Evolutionary conservation across 2,888 invertebrate species (phyloP).

Genomic region (Oegoconia quadripuncta): DNA sequence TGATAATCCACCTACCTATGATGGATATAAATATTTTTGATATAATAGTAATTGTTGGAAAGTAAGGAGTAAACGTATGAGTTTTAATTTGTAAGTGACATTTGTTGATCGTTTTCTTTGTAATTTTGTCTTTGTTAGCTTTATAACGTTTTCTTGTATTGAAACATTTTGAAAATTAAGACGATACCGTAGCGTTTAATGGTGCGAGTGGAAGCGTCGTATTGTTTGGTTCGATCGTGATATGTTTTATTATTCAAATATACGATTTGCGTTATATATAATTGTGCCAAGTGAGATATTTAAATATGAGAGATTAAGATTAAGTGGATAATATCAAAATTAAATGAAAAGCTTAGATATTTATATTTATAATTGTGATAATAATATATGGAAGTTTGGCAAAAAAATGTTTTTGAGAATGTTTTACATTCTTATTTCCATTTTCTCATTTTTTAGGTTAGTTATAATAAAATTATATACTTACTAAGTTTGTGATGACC

Average conservation of each 20-base stretch:
- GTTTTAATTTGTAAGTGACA: slow-evolving; percentile 75
- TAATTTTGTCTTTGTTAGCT: slow-evolving; percentile 77
- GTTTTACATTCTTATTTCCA: slow-evolving; percentile 57
- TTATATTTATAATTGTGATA: slow-evolving; percentile 75
- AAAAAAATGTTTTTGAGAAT: slow-evolving; percentile 51
- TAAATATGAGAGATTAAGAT: slow-evolving; percentile 73
- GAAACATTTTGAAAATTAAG: slow-evolving; percentile 47
- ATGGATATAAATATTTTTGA: slow-evolving; percentile 64
- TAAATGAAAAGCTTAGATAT: slow-evolving; percentile 68
- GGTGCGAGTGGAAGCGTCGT: slow-evolving; percentile 49
- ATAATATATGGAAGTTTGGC: slow-evolving; percentile 76
- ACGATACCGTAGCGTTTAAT: slow-evolving; percentile 54
- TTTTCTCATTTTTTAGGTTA: slow-evolving; percentile 53
- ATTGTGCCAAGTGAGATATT: slow-evolving; percentile 78
- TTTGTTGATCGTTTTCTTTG: slow-evolving; percentile 76
- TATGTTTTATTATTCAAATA: slow-evolving; percentile 61
- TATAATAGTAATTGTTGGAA: slow-evolving; percentile 69
- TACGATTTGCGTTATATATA: slow-evolving; percentile 71
- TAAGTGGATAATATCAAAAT: slow-evolving; percentile 77
- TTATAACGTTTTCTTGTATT: slow-evolving; percentile 69
- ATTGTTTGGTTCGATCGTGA: slow-evolving; percentile 51
- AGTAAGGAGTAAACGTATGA: slow-evolving; percentile 67
- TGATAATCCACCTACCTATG: slow-evolving; percentile 36
- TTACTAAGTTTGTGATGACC: slow-evolving; percentile 19
- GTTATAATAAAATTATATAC: slow-evolving; percentile 37